Conservation (phyloP, 2,797 vertebrate genomes). For the Distichodus sexfasciatus region DNA sequence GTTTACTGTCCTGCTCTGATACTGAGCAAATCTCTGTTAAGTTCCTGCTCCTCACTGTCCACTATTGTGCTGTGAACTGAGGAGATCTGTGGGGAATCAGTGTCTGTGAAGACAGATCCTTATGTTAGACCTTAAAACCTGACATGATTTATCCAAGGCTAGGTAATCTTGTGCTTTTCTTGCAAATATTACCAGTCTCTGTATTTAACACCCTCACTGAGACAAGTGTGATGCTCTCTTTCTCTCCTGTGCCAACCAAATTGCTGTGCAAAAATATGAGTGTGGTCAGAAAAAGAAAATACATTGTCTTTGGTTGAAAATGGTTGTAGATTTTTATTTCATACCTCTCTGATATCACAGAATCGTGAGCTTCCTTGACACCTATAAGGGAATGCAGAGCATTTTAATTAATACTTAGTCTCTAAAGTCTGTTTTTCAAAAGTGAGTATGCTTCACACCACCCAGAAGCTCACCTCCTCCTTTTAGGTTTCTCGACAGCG, state of each 20-base stretch:
- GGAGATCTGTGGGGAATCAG: conserved; percentile 53
- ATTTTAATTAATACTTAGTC: background rate
- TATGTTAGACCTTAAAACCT: background rate
- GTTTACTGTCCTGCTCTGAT: conserved; percentile 15
- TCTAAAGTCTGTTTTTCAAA: no score
- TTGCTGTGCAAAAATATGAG: conserved; percentile 39
- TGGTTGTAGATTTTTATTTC: background rate
- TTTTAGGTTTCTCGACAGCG: conserved; percentile 67
- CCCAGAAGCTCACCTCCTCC: conserved; percentile 65
- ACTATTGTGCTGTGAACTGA: conserved; percentile 48
- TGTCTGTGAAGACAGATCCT: conserved; percentile 34
- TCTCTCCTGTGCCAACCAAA: conserved; percentile 35
- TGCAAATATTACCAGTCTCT: conserved; percentile 48
- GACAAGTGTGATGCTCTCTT: conserved; percentile 55
- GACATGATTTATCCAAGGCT: background rate
- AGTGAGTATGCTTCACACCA: no score
- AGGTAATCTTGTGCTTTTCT: background rate
- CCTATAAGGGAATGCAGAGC: conserved; percentile 37
- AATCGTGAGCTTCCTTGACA: conserved; percentile 49
- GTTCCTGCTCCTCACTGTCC: conserved; percentile 50
- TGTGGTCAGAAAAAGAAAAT: no score
- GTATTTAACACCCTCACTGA: conserved; percentile 53
- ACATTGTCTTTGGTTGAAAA: no score
- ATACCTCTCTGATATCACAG: conserved; percentile 56
- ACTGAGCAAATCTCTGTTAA: conserved; percentile 41